Evolutionary conservation across 2,888 invertebrate genomes (phyloP), one percentile per base, ranked within the genome.

Genomic region (Schizaphis graminum): DNA sequence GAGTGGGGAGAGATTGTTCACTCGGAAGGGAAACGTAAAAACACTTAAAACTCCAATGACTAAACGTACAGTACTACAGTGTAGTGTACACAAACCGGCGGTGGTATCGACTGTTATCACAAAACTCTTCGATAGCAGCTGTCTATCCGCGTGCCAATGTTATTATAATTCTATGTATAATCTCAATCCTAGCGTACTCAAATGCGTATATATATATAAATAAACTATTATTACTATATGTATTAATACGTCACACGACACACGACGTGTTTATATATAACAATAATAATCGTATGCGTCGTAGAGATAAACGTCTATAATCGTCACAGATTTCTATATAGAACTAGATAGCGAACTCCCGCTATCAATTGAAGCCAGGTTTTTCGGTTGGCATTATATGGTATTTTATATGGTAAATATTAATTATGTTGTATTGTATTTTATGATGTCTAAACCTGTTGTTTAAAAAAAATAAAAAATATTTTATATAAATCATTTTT

Each of bases 141-240:
- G 92, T 44, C 24, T 24, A 53, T 0, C 92, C 92, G 61, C 92
- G 92, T 92, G 87, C 61, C 47, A 49, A 35, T 92, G 85, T 92
- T 61, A 35, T 92, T 53, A 53, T 91, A 16, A 53, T 88, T 44
- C 10, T 85, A 44, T 3, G 44, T 44, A 44, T 3, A 67, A n/a
- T 67, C 67, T 67, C 67, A 13, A 67, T n/a, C 10, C 13, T n/a
- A 13, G n/a, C 67, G 28, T 67, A 67, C n/a, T 3, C n/a, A n/a
- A 61, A n/a, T n/a, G 4, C 13, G 16, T 67, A 1, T 67, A 10
- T 67, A 21, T 77, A 21, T 67, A n/a, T 35, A 67, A 21, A 35
- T 35, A 77, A 77, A 35, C 21, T 35, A 77, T 35, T 77, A 77
- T 41, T 77, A 77, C 13, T 77, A 21, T 67, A 67, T 13, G 5